phyloP scores from a whole-genome alignment of 2,113 vertebrate genomes.

The Baryphthengus martii region DNA sequence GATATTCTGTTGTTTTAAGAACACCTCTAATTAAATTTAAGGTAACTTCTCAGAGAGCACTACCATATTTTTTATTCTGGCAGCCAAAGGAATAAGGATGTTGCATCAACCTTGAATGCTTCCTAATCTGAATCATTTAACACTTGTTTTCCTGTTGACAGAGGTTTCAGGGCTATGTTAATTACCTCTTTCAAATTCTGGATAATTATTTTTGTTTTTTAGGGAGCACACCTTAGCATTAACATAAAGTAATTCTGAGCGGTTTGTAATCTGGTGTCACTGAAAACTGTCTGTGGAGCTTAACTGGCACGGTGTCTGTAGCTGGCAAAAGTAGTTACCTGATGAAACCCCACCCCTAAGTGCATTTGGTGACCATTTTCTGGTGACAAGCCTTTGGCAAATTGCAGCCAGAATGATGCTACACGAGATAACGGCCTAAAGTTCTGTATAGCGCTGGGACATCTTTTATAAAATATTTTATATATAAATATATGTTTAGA shows the following conservation, averaged over 20 bases:
- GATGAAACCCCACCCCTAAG: slow-evolving; percentile 66
- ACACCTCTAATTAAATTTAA: slow-evolving; percentile 46
- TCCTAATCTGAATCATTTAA: slow-evolving; percentile 20
- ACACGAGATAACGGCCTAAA: slow-evolving; percentile 73
- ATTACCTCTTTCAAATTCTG: slow-evolving; percentile 72
- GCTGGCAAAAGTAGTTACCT: slow-evolving; percentile 36
- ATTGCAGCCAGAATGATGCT: slow-evolving; percentile 75
- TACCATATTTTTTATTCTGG: slow-evolving; percentile 17
- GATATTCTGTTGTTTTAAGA: slow-evolving; percentile 58
- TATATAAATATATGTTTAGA: neutral
- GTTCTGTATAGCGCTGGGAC: slow-evolving; percentile 76
- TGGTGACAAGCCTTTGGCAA: slow-evolving; percentile 70
- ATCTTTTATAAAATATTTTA: neutral
- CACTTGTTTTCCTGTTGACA: neutral
- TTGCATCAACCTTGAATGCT: neutral
- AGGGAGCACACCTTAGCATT: neutral
- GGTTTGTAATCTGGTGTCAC: neutral
- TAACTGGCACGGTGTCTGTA: slow-evolving; percentile 13
- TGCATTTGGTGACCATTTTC: slow-evolving; percentile 64
- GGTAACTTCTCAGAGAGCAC: slow-evolving; percentile 31
- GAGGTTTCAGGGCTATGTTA: slow-evolving; percentile 74
- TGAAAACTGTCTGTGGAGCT: neutral
- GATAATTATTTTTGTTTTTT: neutral
- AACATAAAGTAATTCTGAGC: slow-evolving; percentile 15
- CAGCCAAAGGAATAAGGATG: neutral